Conservation (phyloP, 1,140 invertebrate species). For the Drepana arcuata region DNA sequence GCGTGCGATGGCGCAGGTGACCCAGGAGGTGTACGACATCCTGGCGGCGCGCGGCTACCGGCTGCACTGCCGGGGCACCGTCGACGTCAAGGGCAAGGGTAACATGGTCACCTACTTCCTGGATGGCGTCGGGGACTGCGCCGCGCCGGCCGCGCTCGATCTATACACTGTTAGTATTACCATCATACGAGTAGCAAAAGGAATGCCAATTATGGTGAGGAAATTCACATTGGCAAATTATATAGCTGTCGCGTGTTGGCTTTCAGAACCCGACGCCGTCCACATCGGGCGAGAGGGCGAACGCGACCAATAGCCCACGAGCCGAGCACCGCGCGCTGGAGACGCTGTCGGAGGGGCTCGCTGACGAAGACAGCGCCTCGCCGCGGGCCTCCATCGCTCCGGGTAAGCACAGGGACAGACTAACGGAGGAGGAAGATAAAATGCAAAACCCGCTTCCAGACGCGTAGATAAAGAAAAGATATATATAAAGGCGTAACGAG, state of each 20-base stretch:
- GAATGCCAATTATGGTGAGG: too few species aligned
- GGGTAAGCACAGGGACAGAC: too few species aligned
- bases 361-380: constrained; percentile 46
- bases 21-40: constrained; percentile 88
- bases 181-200: background rate
- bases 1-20: constrained; percentile 75
- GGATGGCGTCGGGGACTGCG: constrained; percentile 71
- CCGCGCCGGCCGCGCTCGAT: constrained; percentile 13
- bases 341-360: constrained; percentile 48
- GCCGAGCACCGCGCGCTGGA: constrained; percentile 34
- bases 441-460: too few species aligned
- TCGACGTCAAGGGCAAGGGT: constrained; percentile 95
- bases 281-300: constrained; percentile 19
- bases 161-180: too few species aligned
- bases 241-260: too few species aligned
- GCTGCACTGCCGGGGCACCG: constrained; percentile 84
- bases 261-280: constrained; percentile 45
- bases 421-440: too few species aligned
- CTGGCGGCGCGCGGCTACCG: constrained; percentile 81
- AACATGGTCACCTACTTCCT: constrained; percentile 96
- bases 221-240: too few species aligned
- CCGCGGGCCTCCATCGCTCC: constrained; percentile 37
- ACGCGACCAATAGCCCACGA: constrained; percentile 1
- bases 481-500: too few species aligned
- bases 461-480: too few species aligned